Base-by-base conservation (phyloP, 2,797 vertebrate species). In the Adelosebastes latens region DNA sequence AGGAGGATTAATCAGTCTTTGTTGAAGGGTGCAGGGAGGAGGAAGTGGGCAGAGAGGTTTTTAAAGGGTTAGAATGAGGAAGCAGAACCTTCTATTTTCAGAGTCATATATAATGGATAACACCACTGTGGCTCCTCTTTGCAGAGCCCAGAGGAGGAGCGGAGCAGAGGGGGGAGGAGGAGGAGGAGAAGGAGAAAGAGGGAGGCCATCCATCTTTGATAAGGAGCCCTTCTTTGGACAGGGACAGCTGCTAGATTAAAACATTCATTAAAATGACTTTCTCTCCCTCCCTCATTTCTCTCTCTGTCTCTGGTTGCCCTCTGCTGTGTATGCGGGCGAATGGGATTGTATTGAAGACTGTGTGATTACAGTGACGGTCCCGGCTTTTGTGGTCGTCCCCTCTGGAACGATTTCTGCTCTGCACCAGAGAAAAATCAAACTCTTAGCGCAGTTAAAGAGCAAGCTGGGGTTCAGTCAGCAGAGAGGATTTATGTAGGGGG, bases 31-130 rank as follows among this genome's bases (percentile, higher is more conserved):
- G 77, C 62, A 9, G 53, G 67, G 77, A 59, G 73, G 78, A 87
- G 77, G 84, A 79, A 71, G 80, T 62, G 83, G 85, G 75, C 36
- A 84, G 71, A 80, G 83, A 86, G 80, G 87, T 82, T 94, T 90
- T 93, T 90, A 94, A 94, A 92, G 90, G 86, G 85, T 89, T 92
- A 85, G 93, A 94, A 93, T 87, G 91, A 94, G 86, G 88, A 92
- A 94, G 90, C 89, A 90, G 88, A 91, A 92, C 83, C 81, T 88
- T 94, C 93, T 94, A 95, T 95, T 95, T 96, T 93, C 90, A 95
- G 95, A 91, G 85, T 93, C 93, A 95, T 96, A 86, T 94, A 95
- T 95, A 95, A 96, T 96, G 87, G 85, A 96, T 95, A 90, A 87
- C 72, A 74, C 75, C 82, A 88, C 89, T 93, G 93, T 93, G 94